Percentiles rank a stretch among this genome's conserved stretches.
Conservation (phyloP, 2,888 invertebrate genomes). For the Lumbricus terrestris region DNA sequence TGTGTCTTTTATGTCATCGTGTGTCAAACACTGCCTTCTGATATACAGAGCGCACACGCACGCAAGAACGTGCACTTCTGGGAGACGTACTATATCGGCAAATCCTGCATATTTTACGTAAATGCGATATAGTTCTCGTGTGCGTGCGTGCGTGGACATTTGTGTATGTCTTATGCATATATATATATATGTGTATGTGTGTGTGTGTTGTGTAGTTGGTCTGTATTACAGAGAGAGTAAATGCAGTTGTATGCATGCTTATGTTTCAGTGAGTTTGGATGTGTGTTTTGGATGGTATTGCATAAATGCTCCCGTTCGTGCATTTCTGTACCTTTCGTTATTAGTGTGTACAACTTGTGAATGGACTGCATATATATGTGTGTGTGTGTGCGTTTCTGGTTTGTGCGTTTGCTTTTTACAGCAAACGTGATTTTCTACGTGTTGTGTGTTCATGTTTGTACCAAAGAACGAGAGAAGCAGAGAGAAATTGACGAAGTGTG, state of each 20-base stretch:
- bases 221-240: no score
- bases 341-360: neutral
- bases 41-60: neutral
- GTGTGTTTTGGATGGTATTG: neutral
- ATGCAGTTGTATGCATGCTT: neutral
- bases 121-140: neutral
- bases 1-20: neutral
- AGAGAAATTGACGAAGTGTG: neutral
- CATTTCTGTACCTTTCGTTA: neutral
- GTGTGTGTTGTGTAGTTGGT: neutral
- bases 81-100: neutral
- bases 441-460: neutral
- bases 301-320: neutral
- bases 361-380: neutral
- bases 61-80: neutral
- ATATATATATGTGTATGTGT: neutral
- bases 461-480: neutral
- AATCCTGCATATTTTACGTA: constrained; percentile 3
- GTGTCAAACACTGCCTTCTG: neutral
- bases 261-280: neutral
- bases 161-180: neutral
- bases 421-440: neutral
- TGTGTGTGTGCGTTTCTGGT: neutral
- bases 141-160: neutral
- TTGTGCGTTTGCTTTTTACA: neutral